Percentiles rank a stretch among this genome's conserved stretches.
Evolutionary conservation across 2,113 vertebrate species (phyloP).

Genomic region (Montifringilla adamsi): DNA sequence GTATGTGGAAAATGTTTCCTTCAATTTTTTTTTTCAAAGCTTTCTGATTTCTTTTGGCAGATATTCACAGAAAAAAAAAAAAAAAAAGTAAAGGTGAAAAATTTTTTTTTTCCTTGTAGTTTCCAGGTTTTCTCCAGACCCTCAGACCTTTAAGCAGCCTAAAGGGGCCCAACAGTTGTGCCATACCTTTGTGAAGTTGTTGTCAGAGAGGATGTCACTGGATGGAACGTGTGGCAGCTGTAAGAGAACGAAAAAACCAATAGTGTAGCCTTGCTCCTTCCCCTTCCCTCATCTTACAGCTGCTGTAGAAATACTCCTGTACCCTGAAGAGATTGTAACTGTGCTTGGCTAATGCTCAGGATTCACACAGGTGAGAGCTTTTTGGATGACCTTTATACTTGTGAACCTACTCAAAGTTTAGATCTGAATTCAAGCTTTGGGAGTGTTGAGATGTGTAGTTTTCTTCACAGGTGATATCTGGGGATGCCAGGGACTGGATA

Average conservation of each 20-base stretch:
- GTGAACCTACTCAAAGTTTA: neutral
- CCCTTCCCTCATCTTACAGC: neutral
- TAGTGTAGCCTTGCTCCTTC: neutral
- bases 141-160: neutral
- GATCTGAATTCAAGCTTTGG: neutral
- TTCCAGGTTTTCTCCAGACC: neutral
- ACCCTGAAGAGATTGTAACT: neutral
- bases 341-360: neutral
- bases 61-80: neutral
- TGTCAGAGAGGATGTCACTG: neutral
- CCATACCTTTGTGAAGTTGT: neutral
- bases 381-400: neutral
- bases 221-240: fast-evolving
- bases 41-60: neutral
- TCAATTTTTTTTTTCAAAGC: neutral
- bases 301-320: neutral
- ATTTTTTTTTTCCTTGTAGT: neutral
- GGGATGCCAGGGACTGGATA: neutral
- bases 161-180: neutral
- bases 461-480: neutral
- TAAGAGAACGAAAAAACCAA: fast-evolving
- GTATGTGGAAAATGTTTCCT: neutral
- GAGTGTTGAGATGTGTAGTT: neutral
- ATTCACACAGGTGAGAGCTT: neutral
- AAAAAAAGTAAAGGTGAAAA: neutral